Evolutionary conservation across 2,888 invertebrate species (phyloP), one percentile per base, ranked within the genome.

Genomic region (Orgyia antiqua): DNA sequence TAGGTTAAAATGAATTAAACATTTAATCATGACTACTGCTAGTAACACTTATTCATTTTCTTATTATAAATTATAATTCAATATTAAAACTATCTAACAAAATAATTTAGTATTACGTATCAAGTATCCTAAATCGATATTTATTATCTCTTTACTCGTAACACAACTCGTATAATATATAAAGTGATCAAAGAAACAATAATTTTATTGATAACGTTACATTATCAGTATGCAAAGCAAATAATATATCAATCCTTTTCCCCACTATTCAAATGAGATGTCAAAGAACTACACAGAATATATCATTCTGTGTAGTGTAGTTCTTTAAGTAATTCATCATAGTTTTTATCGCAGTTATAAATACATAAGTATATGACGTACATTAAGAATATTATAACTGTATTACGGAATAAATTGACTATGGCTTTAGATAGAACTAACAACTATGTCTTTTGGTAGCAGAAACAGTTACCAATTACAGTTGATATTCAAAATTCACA

Each of bases 281-380:
- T 73, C 72, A 67, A 69, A 53, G 63, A 71, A 65, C 69, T 63
- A 58, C 59, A 59, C 50, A 62, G 61, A 15, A 4, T 62, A 67
- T 58, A 55, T 58, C 51, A 51, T 54, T n/a, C n/a, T n/a, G n/a
- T n/a, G n/a, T n/a, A n/a, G n/a, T n/a, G n/a, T n/a, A n/a, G n/a
- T n/a, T n/a, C n/a, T n/a, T n/a, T 8, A 15, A 44, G 64, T 59
- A 62, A 83, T 82, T 68, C 64, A 79, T 83, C 79, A 76, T 68
- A 54, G 67, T 76, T 77, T 79, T 79, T 78, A 72, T 70, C 63
- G 51, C 58, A 48, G 23, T 43, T 59, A 64, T 52, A 45, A 63
- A 54, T 57, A 29, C 53, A 58, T 53, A 61, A 48, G 18, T 12
- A 19, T 30, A 12, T 24, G 2, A n/a, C 5, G 47, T 10, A 15